Evolutionary conservation across 1,140 invertebrate species (phyloP), one percentile per base, ranked within the genome.

Genomic region (Drosophila prosaltans): DNA sequence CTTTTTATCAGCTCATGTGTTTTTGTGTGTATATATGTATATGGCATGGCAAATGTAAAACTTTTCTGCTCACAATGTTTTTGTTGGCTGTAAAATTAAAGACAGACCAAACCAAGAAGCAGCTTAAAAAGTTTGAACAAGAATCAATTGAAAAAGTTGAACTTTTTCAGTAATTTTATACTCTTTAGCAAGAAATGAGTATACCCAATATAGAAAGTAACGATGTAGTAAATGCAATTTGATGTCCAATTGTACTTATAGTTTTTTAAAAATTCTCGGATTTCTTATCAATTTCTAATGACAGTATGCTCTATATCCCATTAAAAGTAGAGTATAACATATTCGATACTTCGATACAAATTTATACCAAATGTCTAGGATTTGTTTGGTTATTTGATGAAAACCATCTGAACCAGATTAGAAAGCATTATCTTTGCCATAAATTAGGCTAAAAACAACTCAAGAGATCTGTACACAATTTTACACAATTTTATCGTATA

Each of bases 81-180:
- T 65, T 67, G 45, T 51, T 51, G 45, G 45, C 45, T 51, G 45
- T 51, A 51, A 51, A 51, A 51, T 51, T 51, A 51, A 51, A 51
- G 45, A 51, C 21, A 72, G 66, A 59, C 69, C 48, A 64, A 67
- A 66, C 62, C 80, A 74, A 70, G 45, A 51, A 51, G 45, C 45
- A 78, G 78, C 85, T 81, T 85, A 71, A 82, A 71, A 63, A 68
- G 36, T 55, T 69, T 69, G 32, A 65, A 55, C 54, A 78, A 81
- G 88, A 88, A 82, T 88, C 75, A 76, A 80, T 88, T 77, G 65
- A 76, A 89, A 80, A 68, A 32, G 48, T 58, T 10, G 55, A 36
- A 48, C 68, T 32, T 32, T 51, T 65, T 63, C 41, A 48, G 64
- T 71, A 39, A 24, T 64, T 43, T 54, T 54, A 32, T 45, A 21